Evolutionary conservation across 2,113 vertebrate genomes (phyloP).

Genomic region (Nymphicus hollandicus): DNA sequence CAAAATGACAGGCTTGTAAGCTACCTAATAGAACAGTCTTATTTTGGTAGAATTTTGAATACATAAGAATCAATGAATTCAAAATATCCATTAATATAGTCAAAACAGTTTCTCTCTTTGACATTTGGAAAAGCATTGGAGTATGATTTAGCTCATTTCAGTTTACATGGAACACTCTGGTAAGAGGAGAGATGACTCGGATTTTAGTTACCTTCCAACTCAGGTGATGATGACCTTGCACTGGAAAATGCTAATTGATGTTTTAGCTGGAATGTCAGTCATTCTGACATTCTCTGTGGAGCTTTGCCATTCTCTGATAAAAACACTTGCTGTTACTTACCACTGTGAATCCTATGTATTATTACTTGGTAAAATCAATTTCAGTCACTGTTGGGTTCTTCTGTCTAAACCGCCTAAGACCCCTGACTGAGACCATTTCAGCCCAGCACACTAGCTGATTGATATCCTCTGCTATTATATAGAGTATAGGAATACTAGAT

Average conservation of each 20-base stretch:
- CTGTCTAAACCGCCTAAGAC: background rate
- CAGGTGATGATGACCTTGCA: background rate
- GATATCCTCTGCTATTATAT: background rate
- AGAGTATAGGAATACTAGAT: background rate
- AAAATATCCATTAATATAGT: background rate
- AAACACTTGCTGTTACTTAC: background rate
- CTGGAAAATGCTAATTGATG: background rate
- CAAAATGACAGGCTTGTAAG: background rate
- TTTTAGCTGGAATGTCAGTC: background rate
- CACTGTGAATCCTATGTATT: background rate
- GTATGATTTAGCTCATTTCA: background rate
- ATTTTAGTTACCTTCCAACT: background rate
- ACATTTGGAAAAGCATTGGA: background rate
- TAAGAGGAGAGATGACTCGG: background rate
- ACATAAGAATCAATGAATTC: background rate
- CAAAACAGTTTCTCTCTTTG: background rate
- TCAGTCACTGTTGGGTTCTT: background rate
- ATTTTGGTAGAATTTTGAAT: background rate
- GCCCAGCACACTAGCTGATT: rapidly evolving
- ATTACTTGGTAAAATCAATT: background rate
- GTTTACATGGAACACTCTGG: background rate
- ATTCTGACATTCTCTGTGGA: background rate
- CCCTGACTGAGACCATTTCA: background rate
- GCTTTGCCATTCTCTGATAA: background rate
- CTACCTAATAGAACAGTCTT: background rate